Evolutionary conservation across 2,888 invertebrate species (phyloP).

Genomic region (Lepidocyrtoides sp.): DNA sequence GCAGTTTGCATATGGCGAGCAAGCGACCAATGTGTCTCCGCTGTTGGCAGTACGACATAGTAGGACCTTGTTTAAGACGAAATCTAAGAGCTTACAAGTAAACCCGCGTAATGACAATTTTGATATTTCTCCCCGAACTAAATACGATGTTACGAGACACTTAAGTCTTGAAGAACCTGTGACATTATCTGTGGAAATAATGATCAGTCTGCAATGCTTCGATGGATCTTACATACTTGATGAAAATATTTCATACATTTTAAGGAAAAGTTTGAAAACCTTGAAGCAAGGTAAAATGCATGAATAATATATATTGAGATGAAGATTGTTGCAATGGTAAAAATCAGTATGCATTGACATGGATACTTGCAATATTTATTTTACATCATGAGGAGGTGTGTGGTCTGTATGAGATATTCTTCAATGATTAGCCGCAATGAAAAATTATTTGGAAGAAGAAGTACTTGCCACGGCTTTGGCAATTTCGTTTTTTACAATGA

Average conservation of each 20-base stretch:
- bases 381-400: background rate
- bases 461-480: slow-evolving; percentile 83
- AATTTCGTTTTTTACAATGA: slow-evolving; percentile 78
- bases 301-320: background rate
- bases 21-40: too few relatives aligned
- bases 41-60: background rate
- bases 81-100: too few relatives aligned
- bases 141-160: background rate
- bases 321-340: too few relatives aligned
- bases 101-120: too few relatives aligned
- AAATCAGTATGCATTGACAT: too few relatives aligned
- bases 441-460: slow-evolving; percentile 64
- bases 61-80: background rate
- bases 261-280: slow-evolving; percentile 47
- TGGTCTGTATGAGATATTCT: background rate
- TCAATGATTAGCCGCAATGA: slow-evolving; percentile 60
- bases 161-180: background rate
- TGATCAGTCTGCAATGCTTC: slow-evolving; percentile 78
- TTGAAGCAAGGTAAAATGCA: slow-evolving; percentile 62
- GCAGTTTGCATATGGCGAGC: slow-evolving; percentile 83
- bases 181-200: background rate
- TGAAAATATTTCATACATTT: slow-evolving; percentile 46
- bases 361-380: background rate
- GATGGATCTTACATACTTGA: slow-evolving; percentile 75
- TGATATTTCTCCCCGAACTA: too few relatives aligned